phyloP scores from a whole-genome alignment of 2,888 invertebrate genomes.

The Chalcis sispes region DNA sequence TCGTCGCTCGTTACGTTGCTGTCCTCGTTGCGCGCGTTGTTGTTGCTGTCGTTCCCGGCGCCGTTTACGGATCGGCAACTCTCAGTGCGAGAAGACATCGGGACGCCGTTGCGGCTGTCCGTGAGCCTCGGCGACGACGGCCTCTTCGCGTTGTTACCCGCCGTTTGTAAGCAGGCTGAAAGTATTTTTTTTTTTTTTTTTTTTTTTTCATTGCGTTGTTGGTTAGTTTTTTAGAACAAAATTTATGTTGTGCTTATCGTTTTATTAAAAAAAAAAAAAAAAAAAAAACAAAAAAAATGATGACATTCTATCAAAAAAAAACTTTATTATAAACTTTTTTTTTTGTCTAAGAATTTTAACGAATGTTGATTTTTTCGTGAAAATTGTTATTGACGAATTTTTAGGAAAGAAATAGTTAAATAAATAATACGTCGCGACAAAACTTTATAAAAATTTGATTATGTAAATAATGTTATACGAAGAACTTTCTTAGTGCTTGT shows the following conservation, averaged over 20 bases:
- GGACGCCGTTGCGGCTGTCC: not conserved
- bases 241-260: too few species aligned
- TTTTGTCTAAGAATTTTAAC: too few species aligned
- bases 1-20: constrained; percentile 21
- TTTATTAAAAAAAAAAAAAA: too few species aligned
- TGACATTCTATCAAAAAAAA: too few species aligned
- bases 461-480: too few species aligned
- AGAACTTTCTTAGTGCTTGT: too few species aligned
- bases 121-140: constrained; percentile 41
- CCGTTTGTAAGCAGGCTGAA: constrained; percentile 52
- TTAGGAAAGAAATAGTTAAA: too few species aligned
- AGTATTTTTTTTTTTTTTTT: not conserved
- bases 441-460: too few species aligned
- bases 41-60: constrained; percentile 75
- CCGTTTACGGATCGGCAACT: constrained; percentile 61
- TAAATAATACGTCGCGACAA: too few species aligned
- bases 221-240: not conserved
- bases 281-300: not conserved
- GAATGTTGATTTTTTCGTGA: too few species aligned
- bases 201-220: not conserved
- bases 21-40: constrained; percentile 48
- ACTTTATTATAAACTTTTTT: too few species aligned
- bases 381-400: too few species aligned
- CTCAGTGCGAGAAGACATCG: constrained; percentile 37
- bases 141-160: constrained; percentile 61